A percentile compares a stretch with the other conserved stretches of the same genome.
phyloP scores from a whole-genome alignment of 2,888 invertebrate genomes.

The Chrysina gloriosa region DNA sequence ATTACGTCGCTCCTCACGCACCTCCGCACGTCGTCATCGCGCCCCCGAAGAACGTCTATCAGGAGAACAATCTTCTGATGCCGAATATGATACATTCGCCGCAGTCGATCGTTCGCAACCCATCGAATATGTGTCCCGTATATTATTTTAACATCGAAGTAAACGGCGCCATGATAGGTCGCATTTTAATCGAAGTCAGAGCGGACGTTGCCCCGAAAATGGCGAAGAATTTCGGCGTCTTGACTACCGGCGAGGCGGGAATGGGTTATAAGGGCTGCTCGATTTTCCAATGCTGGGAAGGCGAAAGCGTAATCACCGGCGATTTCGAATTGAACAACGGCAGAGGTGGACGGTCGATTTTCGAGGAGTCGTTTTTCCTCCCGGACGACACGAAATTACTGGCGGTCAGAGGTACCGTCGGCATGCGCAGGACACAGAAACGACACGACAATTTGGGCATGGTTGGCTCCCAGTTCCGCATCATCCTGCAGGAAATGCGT shows the following conservation, averaged over 20 bases:
- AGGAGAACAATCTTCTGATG: conserved; percentile 62
- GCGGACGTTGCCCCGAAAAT: conserved; percentile 84
- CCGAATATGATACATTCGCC: conserved; percentile 67
- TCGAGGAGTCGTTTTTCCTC: conserved; percentile 82
- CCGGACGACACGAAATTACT: conserved; percentile 84
- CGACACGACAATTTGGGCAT: conserved; percentile 82
- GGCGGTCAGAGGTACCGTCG: conserved; percentile 81
- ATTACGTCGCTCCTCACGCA: conserved; percentile 55
- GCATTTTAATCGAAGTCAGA: conserved; percentile 81
- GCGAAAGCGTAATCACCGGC: conserved; percentile 83
- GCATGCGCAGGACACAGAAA: conserved; percentile 84
- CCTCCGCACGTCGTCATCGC: conserved; percentile 51
- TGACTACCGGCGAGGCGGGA: conserved; percentile 79
- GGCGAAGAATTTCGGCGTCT: conserved; percentile 81
- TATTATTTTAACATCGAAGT: conserved; percentile 83
- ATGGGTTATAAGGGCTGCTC: conserved; percentile 83
- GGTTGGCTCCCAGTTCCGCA: conserved; percentile 87
- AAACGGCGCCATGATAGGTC: conserved; percentile 76
- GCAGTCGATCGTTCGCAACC: conserved; percentile 67
- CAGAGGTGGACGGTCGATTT: conserved; percentile 81
- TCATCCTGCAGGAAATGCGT: conserved; percentile 84
- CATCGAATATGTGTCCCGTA: conserved; percentile 73
- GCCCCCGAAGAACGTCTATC: conserved; percentile 61
- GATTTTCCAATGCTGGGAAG: conserved; percentile 86
- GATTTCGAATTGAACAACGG: conserved; percentile 87